phyloP scores from a whole-genome alignment of 2,797 vertebrate genomes.

The Hypotaenidia okinawae region DNA sequence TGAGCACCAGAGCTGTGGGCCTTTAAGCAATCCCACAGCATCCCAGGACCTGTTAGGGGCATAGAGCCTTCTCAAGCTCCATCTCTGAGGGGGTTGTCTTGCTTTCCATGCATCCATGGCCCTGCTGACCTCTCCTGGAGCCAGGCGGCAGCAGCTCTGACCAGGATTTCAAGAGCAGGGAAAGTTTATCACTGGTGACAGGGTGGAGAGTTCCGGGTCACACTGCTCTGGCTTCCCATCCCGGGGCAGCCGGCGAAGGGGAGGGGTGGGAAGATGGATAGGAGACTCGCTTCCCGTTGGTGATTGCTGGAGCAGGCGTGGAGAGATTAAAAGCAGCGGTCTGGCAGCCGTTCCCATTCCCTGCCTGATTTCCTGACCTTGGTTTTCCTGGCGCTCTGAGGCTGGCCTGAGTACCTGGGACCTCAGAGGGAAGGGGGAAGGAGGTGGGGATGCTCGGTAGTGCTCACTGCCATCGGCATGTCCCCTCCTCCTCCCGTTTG shows the following conservation, averaged over 20 bases:
- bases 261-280: not conserved
- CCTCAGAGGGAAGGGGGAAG: not conserved
- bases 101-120: not conserved
- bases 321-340: not conserved
- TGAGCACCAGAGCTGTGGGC: not conserved
- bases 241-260: not conserved
- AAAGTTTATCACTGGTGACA: not conserved
- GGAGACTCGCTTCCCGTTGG: not conserved
- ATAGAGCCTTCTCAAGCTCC: not conserved
- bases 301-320: not conserved
- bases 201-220: not conserved
- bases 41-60: fast-evolving
- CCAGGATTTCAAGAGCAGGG: not conserved
- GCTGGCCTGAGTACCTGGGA: not conserved
- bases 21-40: not conserved
- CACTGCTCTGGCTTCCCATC: not conserved
- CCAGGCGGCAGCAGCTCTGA: not conserved
- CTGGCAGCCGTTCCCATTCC: not conserved
- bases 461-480: not conserved
- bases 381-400: not conserved
- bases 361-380: conserved; percentile 42
- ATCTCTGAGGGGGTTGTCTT: fast-evolving
- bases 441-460: not conserved
- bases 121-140: fast-evolving
- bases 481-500: not conserved